phyloP scores from a whole-genome alignment of 1,140 invertebrate genomes.

The Wiebesia pumilae region DNA sequence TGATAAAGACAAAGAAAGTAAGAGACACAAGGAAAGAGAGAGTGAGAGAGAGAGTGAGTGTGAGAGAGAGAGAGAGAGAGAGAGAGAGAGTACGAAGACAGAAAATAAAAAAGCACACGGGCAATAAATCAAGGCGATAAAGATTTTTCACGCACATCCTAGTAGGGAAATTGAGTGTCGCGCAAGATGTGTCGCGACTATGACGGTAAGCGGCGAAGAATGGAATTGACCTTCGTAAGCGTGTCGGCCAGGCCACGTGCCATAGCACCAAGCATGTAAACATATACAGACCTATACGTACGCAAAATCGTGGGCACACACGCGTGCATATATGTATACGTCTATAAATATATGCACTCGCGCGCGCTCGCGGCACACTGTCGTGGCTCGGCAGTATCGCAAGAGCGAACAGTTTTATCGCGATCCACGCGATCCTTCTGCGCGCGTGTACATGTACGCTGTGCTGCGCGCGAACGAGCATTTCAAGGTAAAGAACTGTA shows the following conservation, averaged over 20 bases:
- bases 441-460: background rate
- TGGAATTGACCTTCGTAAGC: conserved; percentile 51
- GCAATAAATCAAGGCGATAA: conserved; percentile 48
- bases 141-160: conserved; percentile 47
- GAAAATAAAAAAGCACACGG: conserved; percentile 8
- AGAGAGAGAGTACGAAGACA: background rate
- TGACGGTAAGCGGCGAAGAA: conserved; percentile 36
- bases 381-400: conserved; percentile 53
- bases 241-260: conserved; percentile 52
- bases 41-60: background rate
- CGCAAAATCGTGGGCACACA: conserved; percentile 59
- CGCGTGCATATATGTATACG: conserved; percentile 56
- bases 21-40: background rate
- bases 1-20: no score
- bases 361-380: conserved; percentile 62
- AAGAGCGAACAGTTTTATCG: conserved; percentile 31
- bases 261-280: conserved; percentile 31
- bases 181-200: conserved; percentile 14
- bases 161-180: conserved; percentile 49
- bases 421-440: conserved; percentile 49
- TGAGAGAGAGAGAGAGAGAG: background rate
- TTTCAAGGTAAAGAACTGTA: conserved; percentile 53
- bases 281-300: conserved; percentile 21
- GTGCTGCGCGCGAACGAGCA: background rate
- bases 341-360: conserved; percentile 63